Percentiles rank a stretch among this genome's conserved stretches.
Evolutionary conservation across 2,888 invertebrate species (phyloP).

Genomic region (Romanomermis culicivorax): DNA sequence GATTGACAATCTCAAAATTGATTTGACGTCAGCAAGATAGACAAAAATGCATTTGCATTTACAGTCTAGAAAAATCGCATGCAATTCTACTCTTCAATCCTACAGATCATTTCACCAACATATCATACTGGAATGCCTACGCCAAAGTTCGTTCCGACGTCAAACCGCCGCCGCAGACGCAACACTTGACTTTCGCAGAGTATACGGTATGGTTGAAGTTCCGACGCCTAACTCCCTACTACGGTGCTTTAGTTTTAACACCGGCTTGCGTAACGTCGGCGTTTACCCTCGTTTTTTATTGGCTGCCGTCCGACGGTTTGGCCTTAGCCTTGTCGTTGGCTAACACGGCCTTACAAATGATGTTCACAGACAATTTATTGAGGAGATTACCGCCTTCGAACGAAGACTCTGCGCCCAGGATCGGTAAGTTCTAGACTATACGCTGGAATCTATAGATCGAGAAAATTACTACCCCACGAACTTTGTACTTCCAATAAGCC

Average conservation of each 20-base stretch:
- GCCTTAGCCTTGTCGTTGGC: slow-evolving; percentile 15
- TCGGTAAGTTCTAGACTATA: too few relatives aligned
- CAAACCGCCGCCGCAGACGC: background rate
- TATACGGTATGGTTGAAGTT: slow-evolving; percentile 20
- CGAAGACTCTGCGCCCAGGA: slow-evolving; percentile 17
- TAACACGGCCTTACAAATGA: slow-evolving; percentile 17
- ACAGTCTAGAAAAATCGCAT: too few relatives aligned
- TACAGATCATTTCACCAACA: too few relatives aligned
- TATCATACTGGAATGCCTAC: slow-evolving; percentile 1
- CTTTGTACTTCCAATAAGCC: too few relatives aligned
- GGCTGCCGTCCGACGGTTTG: slow-evolving; percentile 17
- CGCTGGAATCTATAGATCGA: too few relatives aligned
- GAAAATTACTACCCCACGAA: too few relatives aligned
- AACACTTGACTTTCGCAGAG: background rate
- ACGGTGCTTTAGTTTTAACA: slow-evolving; percentile 16
- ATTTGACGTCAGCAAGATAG: too few relatives aligned
- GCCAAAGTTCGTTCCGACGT: background rate
- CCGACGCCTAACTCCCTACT: slow-evolving; percentile 24
- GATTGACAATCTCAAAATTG: too few relatives aligned
- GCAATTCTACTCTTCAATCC: too few relatives aligned
- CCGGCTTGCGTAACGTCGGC: slow-evolving; percentile 17
- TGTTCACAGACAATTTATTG: slow-evolving; percentile 21
- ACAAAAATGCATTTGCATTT: too few relatives aligned
- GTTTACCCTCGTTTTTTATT: slow-evolving; percentile 15
- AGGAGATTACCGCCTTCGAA: slow-evolving; percentile 22